Evolutionary conservation across 2,797 vertebrate species (phyloP).

Genomic region (Morus bassanus): DNA sequence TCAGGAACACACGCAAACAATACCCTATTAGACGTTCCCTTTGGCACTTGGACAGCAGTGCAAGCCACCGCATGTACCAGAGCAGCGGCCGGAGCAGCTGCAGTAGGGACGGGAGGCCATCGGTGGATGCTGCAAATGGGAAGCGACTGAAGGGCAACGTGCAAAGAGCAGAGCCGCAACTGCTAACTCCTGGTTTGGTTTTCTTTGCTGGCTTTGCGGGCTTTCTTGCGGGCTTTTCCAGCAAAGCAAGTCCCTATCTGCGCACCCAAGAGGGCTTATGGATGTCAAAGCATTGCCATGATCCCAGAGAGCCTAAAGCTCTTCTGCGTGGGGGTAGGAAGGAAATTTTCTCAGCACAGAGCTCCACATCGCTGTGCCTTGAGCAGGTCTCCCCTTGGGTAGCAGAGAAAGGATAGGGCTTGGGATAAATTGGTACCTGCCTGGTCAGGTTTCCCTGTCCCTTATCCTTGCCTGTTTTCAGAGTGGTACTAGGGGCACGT

Average conservation of each 20-base stretch:
- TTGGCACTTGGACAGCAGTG: conserved; percentile 50
- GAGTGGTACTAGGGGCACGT: accelerated
- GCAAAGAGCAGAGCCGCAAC: not conserved
- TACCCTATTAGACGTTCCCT: conserved; percentile 62
- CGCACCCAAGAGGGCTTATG: not conserved
- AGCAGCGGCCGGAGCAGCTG: not conserved
- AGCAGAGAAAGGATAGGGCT: not conserved
- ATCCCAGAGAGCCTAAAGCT: not conserved
- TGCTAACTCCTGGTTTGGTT: not conserved
- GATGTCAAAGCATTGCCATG: not conserved
- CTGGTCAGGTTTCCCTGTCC: not conserved
- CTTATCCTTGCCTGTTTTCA: not conserved
- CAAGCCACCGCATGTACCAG: conserved; percentile 15
- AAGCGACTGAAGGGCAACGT: accelerated
- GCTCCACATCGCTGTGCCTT: not conserved
- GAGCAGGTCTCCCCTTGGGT: not conserved
- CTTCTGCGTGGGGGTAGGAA: not conserved
- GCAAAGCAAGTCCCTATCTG: not conserved
- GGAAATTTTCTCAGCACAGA: not conserved
- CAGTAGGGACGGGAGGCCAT: not conserved
- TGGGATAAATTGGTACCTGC: not conserved
- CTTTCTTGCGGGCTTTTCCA: not conserved
- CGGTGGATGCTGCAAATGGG: not conserved
- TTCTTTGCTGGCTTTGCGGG: not conserved
- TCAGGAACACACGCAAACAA: conserved; percentile 75